Conservation (phyloP, 2,113 vertebrate species). For the Misgurnus mizolepis region DNA sequence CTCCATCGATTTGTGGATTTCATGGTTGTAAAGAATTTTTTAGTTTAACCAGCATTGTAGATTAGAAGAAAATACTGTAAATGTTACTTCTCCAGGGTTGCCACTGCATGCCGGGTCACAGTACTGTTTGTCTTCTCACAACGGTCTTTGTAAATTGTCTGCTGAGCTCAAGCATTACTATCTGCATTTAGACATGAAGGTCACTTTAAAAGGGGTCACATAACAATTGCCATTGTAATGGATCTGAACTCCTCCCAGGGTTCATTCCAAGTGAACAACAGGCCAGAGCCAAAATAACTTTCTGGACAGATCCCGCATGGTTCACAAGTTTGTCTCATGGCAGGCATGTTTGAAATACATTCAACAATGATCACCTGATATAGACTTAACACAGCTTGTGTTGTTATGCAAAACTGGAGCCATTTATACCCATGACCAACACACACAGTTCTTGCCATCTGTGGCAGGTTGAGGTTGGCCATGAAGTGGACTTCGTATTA, state of each 20-base stretch:
- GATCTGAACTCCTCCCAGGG: slow-evolving; percentile 59
- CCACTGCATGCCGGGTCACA: not conserved
- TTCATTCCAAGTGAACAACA: slow-evolving; percentile 66
- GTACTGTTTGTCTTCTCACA: not conserved
- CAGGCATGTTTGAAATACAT: slow-evolving; percentile 53
- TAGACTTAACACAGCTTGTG: slow-evolving; percentile 34
- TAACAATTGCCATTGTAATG: slow-evolving; percentile 69
- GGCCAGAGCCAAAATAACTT: slow-evolving; percentile 70
- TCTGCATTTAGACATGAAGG: slow-evolving; percentile 68
- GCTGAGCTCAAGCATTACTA: slow-evolving; percentile 45
- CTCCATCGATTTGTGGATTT: not conserved
- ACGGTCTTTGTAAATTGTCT: slow-evolving; percentile 20
- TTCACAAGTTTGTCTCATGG: slow-evolving; percentile 54
- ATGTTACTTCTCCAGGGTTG: not conserved
- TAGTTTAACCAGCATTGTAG: not conserved
- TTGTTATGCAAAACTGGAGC: slow-evolving; percentile 43
- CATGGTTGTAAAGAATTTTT: not conserved
- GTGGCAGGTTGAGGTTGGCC: slow-evolving; percentile 14
- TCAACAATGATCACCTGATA: slow-evolving; percentile 59
- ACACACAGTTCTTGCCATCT: slow-evolving; percentile 46
- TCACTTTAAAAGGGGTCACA: slow-evolving; percentile 52
- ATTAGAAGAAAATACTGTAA: not conserved
- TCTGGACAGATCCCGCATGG: slow-evolving; percentile 59
- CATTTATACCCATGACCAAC: slow-evolving; percentile 58
- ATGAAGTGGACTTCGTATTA: slow-evolving; percentile 21